These are phyloP conservation scores for Tachina fera DNA, from an alignment of 2,888 invertebrate species.

Conservation along the genomic window DNA sequence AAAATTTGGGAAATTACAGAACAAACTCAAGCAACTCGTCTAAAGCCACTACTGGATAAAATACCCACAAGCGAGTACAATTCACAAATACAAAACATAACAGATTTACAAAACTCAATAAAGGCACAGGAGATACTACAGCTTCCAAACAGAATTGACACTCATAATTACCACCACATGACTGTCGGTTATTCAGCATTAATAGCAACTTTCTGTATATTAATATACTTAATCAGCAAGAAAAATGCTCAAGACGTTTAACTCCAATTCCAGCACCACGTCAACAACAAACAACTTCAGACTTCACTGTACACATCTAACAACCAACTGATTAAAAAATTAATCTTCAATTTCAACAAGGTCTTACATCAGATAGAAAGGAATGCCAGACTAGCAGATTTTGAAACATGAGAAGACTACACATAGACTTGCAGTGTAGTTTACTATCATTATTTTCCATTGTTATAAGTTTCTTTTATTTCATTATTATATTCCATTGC, in stretches of 20 bases:
- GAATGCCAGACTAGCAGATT: no score
- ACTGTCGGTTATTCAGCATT: not conserved
- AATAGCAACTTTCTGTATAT: not conserved
- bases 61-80: not conserved
- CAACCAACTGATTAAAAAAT: no score
- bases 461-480: no score
- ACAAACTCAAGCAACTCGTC: not conserved
- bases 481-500: no score
- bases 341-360: no score
- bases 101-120: conserved; percentile 4
- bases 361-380: no score
- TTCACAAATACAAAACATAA: conserved; percentile 7
- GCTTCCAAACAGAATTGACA: not conserved
- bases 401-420: no score
- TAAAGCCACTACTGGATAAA: conserved; percentile 8
- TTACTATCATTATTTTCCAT: no score
- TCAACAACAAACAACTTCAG: not conserved
- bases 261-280: conserved; percentile 7
- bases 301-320: not conserved
- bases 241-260: not conserved
- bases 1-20: not conserved
- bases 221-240: not conserved
- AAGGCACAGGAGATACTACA: no score
- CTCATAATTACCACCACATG: conserved; percentile 18
- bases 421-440: no score